These are phyloP conservation scores for Eulithis prunata DNA, from an alignment of 2,888 invertebrate species.

Conservation along the genomic window DNA sequence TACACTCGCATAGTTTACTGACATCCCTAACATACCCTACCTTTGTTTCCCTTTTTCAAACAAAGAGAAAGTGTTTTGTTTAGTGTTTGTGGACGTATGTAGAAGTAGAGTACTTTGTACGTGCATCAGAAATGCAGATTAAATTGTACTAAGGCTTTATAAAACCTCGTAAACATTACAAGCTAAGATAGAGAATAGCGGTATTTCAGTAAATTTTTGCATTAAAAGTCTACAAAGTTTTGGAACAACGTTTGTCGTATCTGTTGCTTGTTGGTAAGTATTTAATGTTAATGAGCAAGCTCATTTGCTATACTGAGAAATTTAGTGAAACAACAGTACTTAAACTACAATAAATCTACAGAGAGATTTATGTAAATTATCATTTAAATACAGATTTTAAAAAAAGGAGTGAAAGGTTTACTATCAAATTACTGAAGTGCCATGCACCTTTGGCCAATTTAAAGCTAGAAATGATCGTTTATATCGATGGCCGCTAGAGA, in stretches of 20 bases:
- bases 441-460: no score
- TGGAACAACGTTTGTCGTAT: slow-evolving; percentile 10
- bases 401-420: no score
- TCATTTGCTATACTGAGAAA: slow-evolving; percentile 59
- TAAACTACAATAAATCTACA: not conserved
- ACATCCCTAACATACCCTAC: slow-evolving; percentile 13
- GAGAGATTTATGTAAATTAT: no score
- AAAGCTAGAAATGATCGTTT: no score
- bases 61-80: slow-evolving; percentile 7
- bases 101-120: not conserved
- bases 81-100: not conserved
- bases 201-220: no score
- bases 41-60: slow-evolving; percentile 7
- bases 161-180: no score
- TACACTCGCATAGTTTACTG: slow-evolving; percentile 20
- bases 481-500: no score
- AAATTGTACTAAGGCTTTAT: no score
- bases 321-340: not conserved
- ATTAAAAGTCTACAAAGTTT: slow-evolving; percentile 9
- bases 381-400: no score
- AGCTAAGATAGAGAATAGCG: no score
- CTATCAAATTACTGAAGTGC: no score
- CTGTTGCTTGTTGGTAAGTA: slow-evolving; percentile 1
- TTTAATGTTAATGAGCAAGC: slow-evolving; percentile 58
- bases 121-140: no score